Percentiles rank a stretch among this genome's conserved stretches.
These are phyloP conservation scores for Drosophila bocqueti DNA, from an alignment of 1,140 invertebrate genomes.

Conservation along the genomic window DNA sequence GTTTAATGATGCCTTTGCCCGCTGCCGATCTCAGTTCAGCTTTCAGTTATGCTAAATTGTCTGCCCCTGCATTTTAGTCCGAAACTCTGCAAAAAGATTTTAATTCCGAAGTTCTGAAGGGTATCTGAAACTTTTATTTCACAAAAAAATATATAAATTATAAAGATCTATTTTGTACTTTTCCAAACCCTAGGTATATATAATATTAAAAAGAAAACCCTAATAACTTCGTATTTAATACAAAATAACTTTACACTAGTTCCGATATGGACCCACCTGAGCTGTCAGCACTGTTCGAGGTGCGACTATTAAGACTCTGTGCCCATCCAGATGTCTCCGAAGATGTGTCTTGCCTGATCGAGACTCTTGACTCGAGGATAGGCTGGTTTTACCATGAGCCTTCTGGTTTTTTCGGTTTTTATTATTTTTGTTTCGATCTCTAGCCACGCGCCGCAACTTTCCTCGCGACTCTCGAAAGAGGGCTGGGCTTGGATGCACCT, in stretches of 20 bases:
- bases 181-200: neutral
- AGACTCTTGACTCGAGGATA: slow-evolving; percentile 62
- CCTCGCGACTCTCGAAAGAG: slow-evolving; percentile 53
- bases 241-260: neutral
- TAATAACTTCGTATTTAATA: neutral
- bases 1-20: slow-evolving; percentile 79
- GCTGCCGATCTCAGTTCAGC: slow-evolving; percentile 42
- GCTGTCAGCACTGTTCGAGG: slow-evolving; percentile 12
- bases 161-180: neutral
- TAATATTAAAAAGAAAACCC: too few relatives aligned
- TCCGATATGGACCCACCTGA: neutral
- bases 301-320: slow-evolving; percentile 9
- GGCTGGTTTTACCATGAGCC: slow-evolving; percentile 46
- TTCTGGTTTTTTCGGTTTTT: slow-evolving; percentile 8
- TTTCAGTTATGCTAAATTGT: slow-evolving; percentile 76
- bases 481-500: slow-evolving; percentile 29
- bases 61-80: slow-evolving; percentile 11
- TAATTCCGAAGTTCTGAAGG: too few relatives aligned
- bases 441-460: slow-evolving; percentile 74
- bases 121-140: neutral
- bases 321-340: slow-evolving; percentile 30
- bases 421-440: slow-evolving; percentile 21
- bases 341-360: slow-evolving; percentile 64
- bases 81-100: neutral
- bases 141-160: neutral